Base-by-base conservation (phyloP, 2,113 vertebrate species). In the Eulemur macaco region DNA sequence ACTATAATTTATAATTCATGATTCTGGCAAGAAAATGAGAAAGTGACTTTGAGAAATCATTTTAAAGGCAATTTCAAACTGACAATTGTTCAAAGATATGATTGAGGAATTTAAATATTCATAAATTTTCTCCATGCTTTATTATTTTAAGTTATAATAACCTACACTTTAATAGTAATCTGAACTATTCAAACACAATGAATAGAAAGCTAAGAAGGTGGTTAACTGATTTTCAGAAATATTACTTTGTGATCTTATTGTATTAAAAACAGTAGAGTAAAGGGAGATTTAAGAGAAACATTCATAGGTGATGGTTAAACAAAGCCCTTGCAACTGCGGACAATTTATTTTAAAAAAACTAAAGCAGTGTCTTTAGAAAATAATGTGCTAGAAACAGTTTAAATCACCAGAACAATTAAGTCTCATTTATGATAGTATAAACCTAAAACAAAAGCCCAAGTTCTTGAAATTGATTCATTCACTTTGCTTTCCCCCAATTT, bases 1-100 rank as follows among this genome's bases (percentile, higher is more conserved):
- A 89, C 34, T 82, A 71, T 96, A 86, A 91, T 96, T 96, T 97
- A 78, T 97, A 96, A 95, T 94, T 97, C 76, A 97, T 91, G 80
- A 82, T 66, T 96, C 56, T 84, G 29, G 34, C 23, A 42, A 96
- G 6, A 92, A 78, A 93, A 73, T 64, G 60, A 94, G 37, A 87
- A 93, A 92, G 14, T n/a, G 86, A 93, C 37, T 96, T 87, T 86
- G 31, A 95, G 39, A 95, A 97, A 89, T 92, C n/a, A 97, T 27
- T 64, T 85, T 93, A 94, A 93, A 88, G 47, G 18, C 50, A 96
- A 73, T 94, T 96, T 97, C 81, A 90, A 97, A 12, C 3, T 97
- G 88, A 91, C 45, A 96, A 82, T 92, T 92, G 4, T 81, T 92
- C 71, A 94, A 90, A 95, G 23, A 78, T 66, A 47, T 95, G 18